A percentile compares a stretch with the other conserved stretches of the same genome.
These are phyloP conservation scores for Cantharis nigra DNA, from an alignment of 2,888 invertebrate genomes.

Conservation along the genomic window DNA sequence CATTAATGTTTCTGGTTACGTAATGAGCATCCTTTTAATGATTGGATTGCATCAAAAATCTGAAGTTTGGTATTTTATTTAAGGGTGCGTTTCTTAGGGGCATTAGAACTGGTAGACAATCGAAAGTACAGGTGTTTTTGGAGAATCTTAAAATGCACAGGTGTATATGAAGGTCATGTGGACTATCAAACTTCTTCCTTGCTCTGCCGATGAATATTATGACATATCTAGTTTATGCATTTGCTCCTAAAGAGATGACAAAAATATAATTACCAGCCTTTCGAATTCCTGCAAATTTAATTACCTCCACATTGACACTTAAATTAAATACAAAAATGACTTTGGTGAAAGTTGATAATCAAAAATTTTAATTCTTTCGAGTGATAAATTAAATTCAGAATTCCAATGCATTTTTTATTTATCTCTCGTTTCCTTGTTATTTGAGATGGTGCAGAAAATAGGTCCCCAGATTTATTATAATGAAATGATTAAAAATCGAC, in stretches of 20 bases:
- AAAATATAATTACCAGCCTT: neutral
- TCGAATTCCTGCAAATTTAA: neutral
- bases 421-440: neutral
- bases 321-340: neutral
- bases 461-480: neutral
- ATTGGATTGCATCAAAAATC: neutral
- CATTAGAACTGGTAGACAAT: neutral
- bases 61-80: neutral
- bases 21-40: neutral
- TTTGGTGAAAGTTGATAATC: neutral
- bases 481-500: slow-evolving; percentile 11
- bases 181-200: slow-evolving; percentile 11
- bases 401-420: neutral
- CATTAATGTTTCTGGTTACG: neutral
- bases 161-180: slow-evolving; percentile 23
- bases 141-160: slow-evolving; percentile 10
- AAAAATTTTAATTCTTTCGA: neutral
- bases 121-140: neutral
- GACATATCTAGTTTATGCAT: neutral
- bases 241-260: neutral
- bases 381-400: neutral
- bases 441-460: neutral
- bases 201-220: neutral
- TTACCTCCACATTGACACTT: neutral
- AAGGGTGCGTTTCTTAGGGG: neutral